Base-by-base conservation (phyloP, 2,888 invertebrate species). In the Hyalella azteca region DNA sequence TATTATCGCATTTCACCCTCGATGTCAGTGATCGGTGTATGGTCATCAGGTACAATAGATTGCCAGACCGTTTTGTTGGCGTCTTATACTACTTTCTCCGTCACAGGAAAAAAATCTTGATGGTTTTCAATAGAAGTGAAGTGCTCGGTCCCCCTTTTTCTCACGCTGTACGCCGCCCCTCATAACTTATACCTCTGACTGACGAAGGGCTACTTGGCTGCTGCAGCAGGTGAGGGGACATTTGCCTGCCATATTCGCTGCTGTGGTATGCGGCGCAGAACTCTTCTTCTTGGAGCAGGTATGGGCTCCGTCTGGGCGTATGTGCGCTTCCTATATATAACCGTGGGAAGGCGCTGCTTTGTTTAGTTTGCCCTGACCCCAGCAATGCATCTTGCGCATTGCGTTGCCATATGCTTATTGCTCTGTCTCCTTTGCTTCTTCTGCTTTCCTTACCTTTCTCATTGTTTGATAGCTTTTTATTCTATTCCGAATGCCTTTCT, bases 291-390 rank as follows among this genome's bases (percentile, higher is more conserved):
- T 26, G 54, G 22, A 54, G 54, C 54, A 54, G 54, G 54, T 54
- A 54, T 26, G 54, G 54, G 54, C 54, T 29, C 9, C 15, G 26
- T 22, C 26, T 54, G 22, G n/a, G n/a, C n/a, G n/a, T n/a, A n/a
- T n/a, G n/a, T n/a, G n/a, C n/a, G n/a, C 22, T 29, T 54, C 1
- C 66, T 66, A 66, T 66, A 32, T 66, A 66, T 66, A 66, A 19
- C 66, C 66, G 66, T 66, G 66, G 66, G 66, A 66, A 66, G 32
- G 66, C 66, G 4, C 36, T 36, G 66, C 66, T 66, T 66, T 66
- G 66, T 66, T 66, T 66, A 66, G 29, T 36, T 66, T n/a, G 36
- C 66, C 66, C 39, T 19, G 9, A 36, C 36, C 7, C 39, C 29
- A 36, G n/a, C 19, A 26, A 54, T 26, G 54, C 54, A 13, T 54